Conservation (phyloP, 2,797 vertebrate species). For the Cossypha caffra region DNA sequence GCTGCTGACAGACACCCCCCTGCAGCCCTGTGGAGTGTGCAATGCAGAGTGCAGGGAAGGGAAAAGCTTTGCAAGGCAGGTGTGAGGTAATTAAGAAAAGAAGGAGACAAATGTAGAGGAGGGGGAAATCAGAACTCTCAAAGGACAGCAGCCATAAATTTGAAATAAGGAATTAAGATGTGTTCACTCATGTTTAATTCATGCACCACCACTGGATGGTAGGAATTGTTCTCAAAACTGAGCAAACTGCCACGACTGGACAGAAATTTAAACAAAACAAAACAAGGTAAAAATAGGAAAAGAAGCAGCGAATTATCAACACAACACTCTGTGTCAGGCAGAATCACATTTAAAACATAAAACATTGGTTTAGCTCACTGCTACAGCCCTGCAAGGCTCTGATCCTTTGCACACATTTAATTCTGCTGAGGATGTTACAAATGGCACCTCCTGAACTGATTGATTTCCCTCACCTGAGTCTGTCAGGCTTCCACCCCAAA, state of each 20-base stretch:
- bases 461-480: background rate
- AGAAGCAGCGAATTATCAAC: background rate
- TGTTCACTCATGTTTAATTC: slow-evolving; percentile 36
- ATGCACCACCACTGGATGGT: background rate
- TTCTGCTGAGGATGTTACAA: background rate
- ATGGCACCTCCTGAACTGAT: background rate
- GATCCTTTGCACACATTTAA: background rate
- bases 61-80: background rate
- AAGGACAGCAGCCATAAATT: background rate
- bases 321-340: background rate
- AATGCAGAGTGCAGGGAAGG: background rate
- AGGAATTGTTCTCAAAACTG: background rate
- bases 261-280: background rate
- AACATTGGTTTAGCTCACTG: background rate
- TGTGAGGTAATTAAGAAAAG: background rate
- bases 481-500: background rate
- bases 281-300: background rate
- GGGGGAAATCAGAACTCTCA: background rate
- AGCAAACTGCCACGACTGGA: background rate
- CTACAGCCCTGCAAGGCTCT: background rate
- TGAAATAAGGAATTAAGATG: slow-evolving; percentile 33
- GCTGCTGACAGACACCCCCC: background rate
- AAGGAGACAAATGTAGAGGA: background rate
- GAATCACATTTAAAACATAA: background rate
- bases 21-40: background rate